Evolutionary conservation across 2,797 vertebrate species (phyloP).

Genomic region (Emydoidea blandingii): DNA sequence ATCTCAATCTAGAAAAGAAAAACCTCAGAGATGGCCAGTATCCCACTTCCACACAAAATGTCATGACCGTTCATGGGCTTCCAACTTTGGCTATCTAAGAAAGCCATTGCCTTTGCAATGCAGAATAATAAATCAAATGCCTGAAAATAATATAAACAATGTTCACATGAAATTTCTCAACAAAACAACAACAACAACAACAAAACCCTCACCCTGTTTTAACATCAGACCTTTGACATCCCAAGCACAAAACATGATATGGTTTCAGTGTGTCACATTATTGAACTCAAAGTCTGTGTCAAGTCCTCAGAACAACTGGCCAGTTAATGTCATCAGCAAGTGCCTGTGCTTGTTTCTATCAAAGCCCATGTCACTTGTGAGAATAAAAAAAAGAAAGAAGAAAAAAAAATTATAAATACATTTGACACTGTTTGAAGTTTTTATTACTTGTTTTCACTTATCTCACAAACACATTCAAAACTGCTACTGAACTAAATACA

Average conservation of each 20-base stretch:
- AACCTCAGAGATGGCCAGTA: not conserved
- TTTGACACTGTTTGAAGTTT: not conserved
- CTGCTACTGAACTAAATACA: not conserved
- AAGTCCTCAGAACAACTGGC: not conserved
- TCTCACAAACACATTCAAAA: not conserved
- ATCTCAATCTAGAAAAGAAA: not conserved
- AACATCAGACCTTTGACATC: accelerated
- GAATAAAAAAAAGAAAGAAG: not conserved
- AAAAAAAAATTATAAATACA: not conserved
- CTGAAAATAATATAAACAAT: not conserved
- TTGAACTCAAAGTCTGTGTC: not conserved
- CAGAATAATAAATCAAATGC: not conserved
- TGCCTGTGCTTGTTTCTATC: not conserved
- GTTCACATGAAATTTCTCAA: not conserved
- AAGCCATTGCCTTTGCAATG: not conserved
- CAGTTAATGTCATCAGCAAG: not conserved
- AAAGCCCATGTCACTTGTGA: not conserved
- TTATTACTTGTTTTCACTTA: not conserved
- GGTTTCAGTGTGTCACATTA: not conserved
- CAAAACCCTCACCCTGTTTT: not conserved
- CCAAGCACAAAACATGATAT: not conserved
- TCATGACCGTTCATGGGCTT: not conserved
- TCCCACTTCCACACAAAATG: not conserved
- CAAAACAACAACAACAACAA: not conserved
- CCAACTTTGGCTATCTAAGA: not conserved